phyloP scores from a whole-genome alignment of 2,888 invertebrate species.

The Eupithecia exiguata region DNA sequence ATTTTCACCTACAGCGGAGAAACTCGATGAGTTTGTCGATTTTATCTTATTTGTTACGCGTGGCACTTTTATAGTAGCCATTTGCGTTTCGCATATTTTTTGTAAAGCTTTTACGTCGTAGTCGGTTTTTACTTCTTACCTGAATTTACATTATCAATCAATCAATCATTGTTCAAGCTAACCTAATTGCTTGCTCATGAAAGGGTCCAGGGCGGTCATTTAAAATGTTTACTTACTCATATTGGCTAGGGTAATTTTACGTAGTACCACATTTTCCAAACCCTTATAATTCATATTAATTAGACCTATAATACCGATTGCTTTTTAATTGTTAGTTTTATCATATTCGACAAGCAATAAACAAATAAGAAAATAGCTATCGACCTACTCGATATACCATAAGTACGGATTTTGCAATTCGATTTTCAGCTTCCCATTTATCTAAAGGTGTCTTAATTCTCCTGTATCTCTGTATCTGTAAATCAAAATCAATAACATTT shows the following conservation, averaged over 20 bases:
- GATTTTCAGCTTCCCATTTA: too few relatives aligned
- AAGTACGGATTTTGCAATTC: too few relatives aligned
- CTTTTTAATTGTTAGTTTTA: background rate
- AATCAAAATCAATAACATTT: too few relatives aligned
- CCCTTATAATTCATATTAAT: background rate
- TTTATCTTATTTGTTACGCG: background rate
- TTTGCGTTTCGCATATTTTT: background rate
- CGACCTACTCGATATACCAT: too few relatives aligned
- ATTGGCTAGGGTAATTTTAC: background rate
- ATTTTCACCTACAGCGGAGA: background rate
- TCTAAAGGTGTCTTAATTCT: too few relatives aligned
- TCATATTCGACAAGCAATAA: too few relatives aligned
- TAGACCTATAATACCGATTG: background rate
- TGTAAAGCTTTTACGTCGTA: background rate
- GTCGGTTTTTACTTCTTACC: background rate
- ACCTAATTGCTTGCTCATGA: background rate
- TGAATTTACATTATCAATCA: background rate
- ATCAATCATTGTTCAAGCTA: conserved; percentile 6
- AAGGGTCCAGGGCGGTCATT: background rate
- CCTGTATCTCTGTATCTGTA: too few relatives aligned
- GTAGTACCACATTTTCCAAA: background rate
- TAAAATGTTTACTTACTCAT: conserved; percentile 6
- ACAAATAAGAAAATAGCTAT: too few relatives aligned
- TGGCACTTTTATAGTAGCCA: background rate
- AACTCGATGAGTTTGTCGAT: background rate